Conservation (phyloP, 2,113 vertebrate species). For the Psilopsiagon aymara region DNA sequence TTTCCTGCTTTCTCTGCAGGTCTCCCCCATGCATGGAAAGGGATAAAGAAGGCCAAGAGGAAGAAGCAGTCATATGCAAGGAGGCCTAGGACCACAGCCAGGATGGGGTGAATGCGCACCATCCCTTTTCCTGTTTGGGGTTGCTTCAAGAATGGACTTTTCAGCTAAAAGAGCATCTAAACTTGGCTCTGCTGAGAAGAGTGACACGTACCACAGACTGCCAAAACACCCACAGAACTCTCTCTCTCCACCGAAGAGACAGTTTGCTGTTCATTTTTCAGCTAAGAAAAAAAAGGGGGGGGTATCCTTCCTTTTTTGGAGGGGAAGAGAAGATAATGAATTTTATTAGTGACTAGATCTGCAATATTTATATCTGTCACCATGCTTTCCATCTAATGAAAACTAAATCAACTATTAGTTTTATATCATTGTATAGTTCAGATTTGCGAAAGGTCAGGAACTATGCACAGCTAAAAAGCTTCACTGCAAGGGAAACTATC, state of each 20-base stretch:
- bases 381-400: neutral
- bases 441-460: constrained; percentile 3
- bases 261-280: neutral
- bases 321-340: neutral
- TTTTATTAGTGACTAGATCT: neutral
- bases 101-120: neutral
- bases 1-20: neutral
- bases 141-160: constrained; percentile 18
- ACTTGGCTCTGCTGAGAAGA: constrained; percentile 13
- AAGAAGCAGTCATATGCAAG: neutral
- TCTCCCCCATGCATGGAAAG: neutral
- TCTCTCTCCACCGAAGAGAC: neutral
- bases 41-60: neutral
- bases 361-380: neutral
- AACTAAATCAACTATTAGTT: neutral
- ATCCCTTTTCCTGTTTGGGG: neutral
- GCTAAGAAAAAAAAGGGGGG: neutral
- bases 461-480: neutral
- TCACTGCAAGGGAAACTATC: neutral
- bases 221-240: constrained; percentile 25
- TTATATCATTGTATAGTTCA: neutral
- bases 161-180: constrained; percentile 1
- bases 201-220: neutral
- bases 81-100: accelerated
- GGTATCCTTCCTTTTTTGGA: accelerated